phyloP scores from a whole-genome alignment of 2,888 invertebrate species.

The Folsomia manolachei region DNA sequence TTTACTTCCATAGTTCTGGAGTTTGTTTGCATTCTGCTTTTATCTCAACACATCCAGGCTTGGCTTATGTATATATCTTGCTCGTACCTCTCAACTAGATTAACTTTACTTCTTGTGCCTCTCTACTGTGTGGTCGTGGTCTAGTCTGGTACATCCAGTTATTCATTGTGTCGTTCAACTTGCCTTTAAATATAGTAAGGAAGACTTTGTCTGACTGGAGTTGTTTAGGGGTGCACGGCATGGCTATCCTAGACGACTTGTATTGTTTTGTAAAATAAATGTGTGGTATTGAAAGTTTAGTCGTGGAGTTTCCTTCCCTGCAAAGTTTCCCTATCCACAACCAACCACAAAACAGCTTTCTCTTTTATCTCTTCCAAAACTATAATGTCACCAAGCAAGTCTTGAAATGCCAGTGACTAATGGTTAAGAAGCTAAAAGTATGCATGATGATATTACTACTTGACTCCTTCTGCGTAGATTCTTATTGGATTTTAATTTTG shows the following conservation, averaged over 20 bases:
- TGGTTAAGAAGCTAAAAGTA: too few species aligned
- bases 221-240: too few species aligned
- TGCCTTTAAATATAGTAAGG: not conserved
- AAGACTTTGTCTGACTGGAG: not conserved
- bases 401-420: not conserved
- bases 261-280: not conserved
- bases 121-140: too few species aligned
- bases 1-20: conserved; percentile 9
- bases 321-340: too few species aligned
- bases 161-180: too few species aligned
- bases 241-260: too few species aligned
- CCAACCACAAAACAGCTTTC: not conserved
- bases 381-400: not conserved
- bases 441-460: too few species aligned
- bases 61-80: too few species aligned
- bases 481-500: too few species aligned
- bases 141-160: too few species aligned
- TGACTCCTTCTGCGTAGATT: too few species aligned
- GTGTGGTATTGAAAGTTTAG: not conserved
- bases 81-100: not conserved
- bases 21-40: conserved; percentile 11
- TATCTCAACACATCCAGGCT: not conserved
- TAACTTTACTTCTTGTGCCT: too few species aligned
- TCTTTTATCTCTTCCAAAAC: not conserved
- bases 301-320: not conserved